These are phyloP conservation scores for Sciurus niger DNA, from an alignment of 2,113 vertebrate species.

Conservation along the genomic window DNA sequence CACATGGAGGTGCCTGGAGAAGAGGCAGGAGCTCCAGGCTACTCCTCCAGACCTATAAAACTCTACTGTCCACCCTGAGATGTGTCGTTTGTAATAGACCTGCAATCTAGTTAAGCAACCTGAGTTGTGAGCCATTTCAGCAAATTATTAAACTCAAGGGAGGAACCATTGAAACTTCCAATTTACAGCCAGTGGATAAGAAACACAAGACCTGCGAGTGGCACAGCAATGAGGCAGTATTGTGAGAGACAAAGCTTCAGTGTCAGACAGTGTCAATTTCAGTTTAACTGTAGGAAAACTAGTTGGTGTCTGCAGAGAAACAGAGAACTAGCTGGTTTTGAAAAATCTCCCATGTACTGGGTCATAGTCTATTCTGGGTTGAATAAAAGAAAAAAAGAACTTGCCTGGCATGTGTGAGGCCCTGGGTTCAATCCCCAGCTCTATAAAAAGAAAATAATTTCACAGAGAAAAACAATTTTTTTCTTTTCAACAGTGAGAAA, in stretches of 20 bases:
- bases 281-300: not conserved
- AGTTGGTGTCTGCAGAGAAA: not conserved
- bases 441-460: no score
- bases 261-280: no score
- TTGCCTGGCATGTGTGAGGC: no score
- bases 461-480: not conserved
- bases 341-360: not conserved
- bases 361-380: not conserved
- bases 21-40: not conserved
- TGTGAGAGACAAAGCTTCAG: not conserved
- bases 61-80: not conserved
- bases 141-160: not conserved
- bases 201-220: not conserved
- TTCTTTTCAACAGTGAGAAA: not conserved
- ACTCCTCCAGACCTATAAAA: not conserved
- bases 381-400: not conserved
- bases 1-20: not conserved
- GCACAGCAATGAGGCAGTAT: not conserved
- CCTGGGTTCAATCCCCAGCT: no score
- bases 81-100: not conserved
- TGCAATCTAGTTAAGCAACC: not conserved
- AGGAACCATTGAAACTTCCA: not conserved
- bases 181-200: not conserved
- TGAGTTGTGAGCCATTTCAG: not conserved
- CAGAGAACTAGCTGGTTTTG: not conserved